These are phyloP conservation scores for Agrotis puta DNA, from an alignment of 2,888 invertebrate genomes.

Conservation along the genomic window DNA sequence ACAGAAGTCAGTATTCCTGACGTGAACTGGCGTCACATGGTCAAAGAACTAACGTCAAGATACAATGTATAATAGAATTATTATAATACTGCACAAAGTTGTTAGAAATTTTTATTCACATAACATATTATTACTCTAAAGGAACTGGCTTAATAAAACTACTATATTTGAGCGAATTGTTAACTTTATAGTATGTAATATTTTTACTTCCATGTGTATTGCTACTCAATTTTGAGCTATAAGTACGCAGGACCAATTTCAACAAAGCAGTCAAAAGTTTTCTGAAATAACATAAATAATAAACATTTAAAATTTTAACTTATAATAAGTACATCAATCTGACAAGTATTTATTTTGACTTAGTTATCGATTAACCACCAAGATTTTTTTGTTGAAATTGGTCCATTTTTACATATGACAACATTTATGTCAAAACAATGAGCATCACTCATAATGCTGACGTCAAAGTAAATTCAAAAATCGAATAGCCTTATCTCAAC, in stretches of 20 bases:
- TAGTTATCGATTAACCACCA: conserved; percentile 15
- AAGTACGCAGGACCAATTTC: conserved; percentile 39
- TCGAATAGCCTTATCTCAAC: conserved; percentile 63
- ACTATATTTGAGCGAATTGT: conserved; percentile 82
- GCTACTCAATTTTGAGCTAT: conserved; percentile 60
- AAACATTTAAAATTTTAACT: conserved; percentile 56
- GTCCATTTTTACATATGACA: conserved; percentile 17
- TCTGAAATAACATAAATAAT: conserved; percentile 55
- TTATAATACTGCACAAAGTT: conserved; percentile 57
- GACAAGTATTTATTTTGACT: conserved; percentile 55
- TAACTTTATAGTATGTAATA: conserved; percentile 56
- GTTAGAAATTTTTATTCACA: conserved; percentile 60
- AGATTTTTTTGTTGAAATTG: conserved; percentile 44
- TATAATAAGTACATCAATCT: conserved; percentile 41
- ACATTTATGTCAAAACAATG: conserved; percentile 40
- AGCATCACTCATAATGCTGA: conserved; percentile 45
- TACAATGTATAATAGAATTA: conserved; percentile 45
- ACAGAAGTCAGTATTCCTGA: conserved; percentile 8
- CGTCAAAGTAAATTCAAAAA: conserved; percentile 52
- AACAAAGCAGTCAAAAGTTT: conserved; percentile 41
- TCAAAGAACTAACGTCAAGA: conserved; percentile 19
- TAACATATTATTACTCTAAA: conserved; percentile 78
- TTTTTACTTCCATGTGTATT: conserved; percentile 52
- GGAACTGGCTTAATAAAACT: conserved; percentile 85
- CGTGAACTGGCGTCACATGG: conserved; percentile 13